Conservation (phyloP, 2,113 vertebrate species). For the Terrapene triunguis region DNA sequence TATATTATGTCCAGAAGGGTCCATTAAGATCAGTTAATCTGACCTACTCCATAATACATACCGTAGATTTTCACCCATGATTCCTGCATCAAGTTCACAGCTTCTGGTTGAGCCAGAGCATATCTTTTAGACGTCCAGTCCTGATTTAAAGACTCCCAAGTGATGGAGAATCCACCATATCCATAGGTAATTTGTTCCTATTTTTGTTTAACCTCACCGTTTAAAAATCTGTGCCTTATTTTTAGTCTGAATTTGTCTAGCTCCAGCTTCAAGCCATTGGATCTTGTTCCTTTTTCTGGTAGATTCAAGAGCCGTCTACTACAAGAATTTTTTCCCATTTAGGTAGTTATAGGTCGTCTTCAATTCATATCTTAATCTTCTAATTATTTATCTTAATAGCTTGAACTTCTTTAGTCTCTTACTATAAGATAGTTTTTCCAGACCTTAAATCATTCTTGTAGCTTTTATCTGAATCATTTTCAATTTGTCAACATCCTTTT, state of each 20-base stretch:
- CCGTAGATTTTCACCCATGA: neutral
- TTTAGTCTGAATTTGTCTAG: neutral
- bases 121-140: neutral
- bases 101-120: neutral
- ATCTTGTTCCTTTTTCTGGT: neutral
- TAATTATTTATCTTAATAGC: neutral
- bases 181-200: neutral
- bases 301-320: neutral
- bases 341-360: neutral
- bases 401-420: neutral
- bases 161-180: neutral
- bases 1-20: neutral
- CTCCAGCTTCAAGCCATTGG: neutral
- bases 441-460: conserved; percentile 19
- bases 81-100: neutral
- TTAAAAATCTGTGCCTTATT: neutral
- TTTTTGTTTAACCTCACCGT: neutral
- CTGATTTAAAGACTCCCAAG: neutral
- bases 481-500: conserved; percentile 34
- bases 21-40: neutral
- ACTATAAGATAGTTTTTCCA: conserved; percentile 14
- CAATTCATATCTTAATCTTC: neutral
- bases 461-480: conserved; percentile 10
- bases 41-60: neutral
- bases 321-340: neutral